phyloP scores from a whole-genome alignment of 2,113 vertebrate species.

The Cinclus mexicanus region DNA sequence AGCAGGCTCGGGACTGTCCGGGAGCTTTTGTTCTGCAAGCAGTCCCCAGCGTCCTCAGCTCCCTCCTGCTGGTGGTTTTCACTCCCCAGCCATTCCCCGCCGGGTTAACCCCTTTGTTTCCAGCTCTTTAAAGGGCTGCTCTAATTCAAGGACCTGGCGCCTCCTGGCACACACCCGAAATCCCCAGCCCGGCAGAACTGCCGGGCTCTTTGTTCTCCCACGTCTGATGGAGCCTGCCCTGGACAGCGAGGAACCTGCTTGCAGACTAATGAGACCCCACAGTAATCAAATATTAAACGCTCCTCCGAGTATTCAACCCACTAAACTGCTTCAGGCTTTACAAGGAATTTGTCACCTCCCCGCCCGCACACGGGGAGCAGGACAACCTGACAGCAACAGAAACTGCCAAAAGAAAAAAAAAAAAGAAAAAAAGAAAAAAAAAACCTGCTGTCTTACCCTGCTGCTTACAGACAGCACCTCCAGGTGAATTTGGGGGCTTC shows the following conservation, averaged over 20 bases:
- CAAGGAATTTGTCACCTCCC: constrained; percentile 1
- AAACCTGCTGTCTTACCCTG: neutral
- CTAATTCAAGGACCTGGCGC: too few species aligned
- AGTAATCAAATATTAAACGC: constrained; percentile 29
- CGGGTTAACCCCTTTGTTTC: neutral
- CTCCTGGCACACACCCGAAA: neutral
- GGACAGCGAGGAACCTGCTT: neutral
- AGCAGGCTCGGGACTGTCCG: neutral
- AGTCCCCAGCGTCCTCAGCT: too few species aligned
- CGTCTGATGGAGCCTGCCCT: neutral
- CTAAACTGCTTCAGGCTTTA: neutral
- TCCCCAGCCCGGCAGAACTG: neutral
- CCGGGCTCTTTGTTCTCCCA: neutral
- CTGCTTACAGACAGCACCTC: neutral
- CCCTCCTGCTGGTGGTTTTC: neutral
- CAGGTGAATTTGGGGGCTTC: neutral
- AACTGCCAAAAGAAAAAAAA: neutral
- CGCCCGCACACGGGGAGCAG: neutral
- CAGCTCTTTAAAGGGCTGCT: neutral
- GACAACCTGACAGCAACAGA: neutral
- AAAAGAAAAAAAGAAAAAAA: too few species aligned
- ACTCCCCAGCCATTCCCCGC: neutral
- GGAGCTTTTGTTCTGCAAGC: too few species aligned
- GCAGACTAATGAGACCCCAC: neutral
- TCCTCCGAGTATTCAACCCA: neutral